Evolutionary conservation across 2,797 vertebrate genomes (phyloP).

Genomic region (Natrix natrix): DNA sequence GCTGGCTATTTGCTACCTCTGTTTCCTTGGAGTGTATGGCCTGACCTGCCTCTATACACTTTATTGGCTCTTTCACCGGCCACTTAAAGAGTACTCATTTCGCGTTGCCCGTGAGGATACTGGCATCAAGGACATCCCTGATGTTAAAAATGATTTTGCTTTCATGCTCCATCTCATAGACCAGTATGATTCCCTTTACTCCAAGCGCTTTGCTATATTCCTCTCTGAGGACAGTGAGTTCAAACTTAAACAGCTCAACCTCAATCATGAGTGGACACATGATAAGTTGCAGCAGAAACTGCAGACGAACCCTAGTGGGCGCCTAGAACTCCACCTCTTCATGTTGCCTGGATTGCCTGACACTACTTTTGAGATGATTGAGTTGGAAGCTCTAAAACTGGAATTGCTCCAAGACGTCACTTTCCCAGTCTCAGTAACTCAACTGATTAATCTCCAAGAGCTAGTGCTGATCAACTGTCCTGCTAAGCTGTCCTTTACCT

Average conservation of each 20-base stretch:
- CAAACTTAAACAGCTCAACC: constrained; percentile 84
- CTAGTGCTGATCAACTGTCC: constrained; percentile 80
- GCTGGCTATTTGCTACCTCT: constrained; percentile 85
- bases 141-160: constrained; percentile 90
- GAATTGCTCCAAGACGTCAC: constrained; percentile 81
- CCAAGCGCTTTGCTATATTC: constrained; percentile 88
- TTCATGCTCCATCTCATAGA: constrained; percentile 90
- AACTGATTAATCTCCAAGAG: constrained; percentile 80
- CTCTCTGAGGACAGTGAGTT: constrained; percentile 90
- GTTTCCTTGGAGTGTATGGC: constrained; percentile 84
- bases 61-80: constrained; percentile 88
- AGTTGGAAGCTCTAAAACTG: constrained; percentile 83
- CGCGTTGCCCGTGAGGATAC: constrained; percentile 84
- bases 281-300: constrained; percentile 82
- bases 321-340: constrained; percentile 80
- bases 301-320: constrained; percentile 71
- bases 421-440: constrained; percentile 76
- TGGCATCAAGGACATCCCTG: constrained; percentile 86
- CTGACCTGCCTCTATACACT: constrained; percentile 85
- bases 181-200: constrained; percentile 87
- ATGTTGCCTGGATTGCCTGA: constrained; percentile 85
- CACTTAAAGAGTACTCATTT: constrained; percentile 87
- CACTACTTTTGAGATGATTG: constrained; percentile 82
- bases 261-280: constrained; percentile 85
- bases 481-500: constrained; percentile 79